Evolutionary conservation across 2,797 vertebrate species (phyloP), one percentile per base, ranked within the genome.

Genomic region (Paguma larvata): DNA sequence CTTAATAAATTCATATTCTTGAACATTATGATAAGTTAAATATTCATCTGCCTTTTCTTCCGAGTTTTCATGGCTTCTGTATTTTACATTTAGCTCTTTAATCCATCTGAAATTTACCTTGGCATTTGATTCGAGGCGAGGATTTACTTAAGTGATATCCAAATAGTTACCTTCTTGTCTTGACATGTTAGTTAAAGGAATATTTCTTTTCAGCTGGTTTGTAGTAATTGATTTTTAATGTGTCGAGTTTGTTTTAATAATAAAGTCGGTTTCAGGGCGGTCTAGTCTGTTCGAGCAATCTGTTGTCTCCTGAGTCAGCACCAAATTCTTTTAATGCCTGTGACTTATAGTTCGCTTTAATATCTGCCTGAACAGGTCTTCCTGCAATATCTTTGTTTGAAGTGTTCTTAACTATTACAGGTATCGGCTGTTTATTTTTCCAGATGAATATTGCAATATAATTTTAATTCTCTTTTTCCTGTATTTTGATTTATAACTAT

Each of bases 51-150:
- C 23, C 44, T 96, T 56, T 97, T 88, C 48, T 68, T 86, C n/a
- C 13, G 48, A 48, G 25, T 89, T 77, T 84, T 70, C 62, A 78
- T 56, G 14, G 6, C 51, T 72, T 90, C 41, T 90, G 2, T 18
- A 68, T 62, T 95, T 94, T 96, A 91, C 32, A 75, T 79, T 96
- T 80, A 91, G 16, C 21, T 72, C 6, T 96, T 95, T 87, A 63
- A 94, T 96, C 13, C 27, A 83, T 83, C 46, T 85, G 77, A 87
- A 89, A 84, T 95, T 97, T 96, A 85, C 78, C 32, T 94, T 93
- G 38, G 48, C 73, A 82, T 96, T 97, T 94, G 9, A 85, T 89
- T 75, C 77, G 44, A 95, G 44, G 34, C 85, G 27, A 85, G n/a
- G 25, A 90, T 88, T 88, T 67, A 72, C 30, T 92, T 89, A 84